Evolutionary conservation across 2,113 vertebrate species (phyloP), one percentile per base, ranked within the genome.

Genomic region (Suricata suricatta): DNA sequence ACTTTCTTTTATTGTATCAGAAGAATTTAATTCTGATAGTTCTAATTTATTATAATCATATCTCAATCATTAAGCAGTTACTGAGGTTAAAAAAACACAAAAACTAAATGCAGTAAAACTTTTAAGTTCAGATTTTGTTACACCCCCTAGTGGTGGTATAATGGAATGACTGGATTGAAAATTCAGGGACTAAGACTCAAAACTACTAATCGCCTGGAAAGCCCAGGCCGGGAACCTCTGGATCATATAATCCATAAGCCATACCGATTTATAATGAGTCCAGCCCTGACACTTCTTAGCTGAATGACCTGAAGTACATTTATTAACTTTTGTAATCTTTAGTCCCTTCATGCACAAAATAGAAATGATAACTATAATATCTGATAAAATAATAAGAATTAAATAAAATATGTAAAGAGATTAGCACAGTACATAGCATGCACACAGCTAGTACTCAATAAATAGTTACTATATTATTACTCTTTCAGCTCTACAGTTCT

Each of bases 31-130:
- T 10, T 69, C 68, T 95, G 50, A 76, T 3, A 31, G 27, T 74
- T 83, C 47, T 87, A 47, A 86, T 35, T 60, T 93, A 79, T 86
- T 74, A 89, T 41, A 68, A 63, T 64, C 60, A 89, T 41, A 74
- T 77, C 44, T 96, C 81, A 91, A 38, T 52, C 88, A 92, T 64
- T 95, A 90, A 92, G 60, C 57, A 93, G 57, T 74, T n/a, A 17
- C n/a, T 90, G 8, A 80, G 60, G 31, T 68, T 66, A 71, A 88
- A 35, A 88, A 71, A 8, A 72, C 23, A 57, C 68, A 44, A 81
- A 97, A 96, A 88, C 6, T 23, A 79, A 94, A 68, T 19, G 38
- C 14, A 89, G 50, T 79, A 44, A 44, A 95, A 79, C 29, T 71
- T 86, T 81, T 19, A 50, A 88, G 89, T 25, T 89, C 11, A 44